These are phyloP conservation scores for Rhyzopertha dominica DNA, from an alignment of 1,140 invertebrate species.

Conservation along the genomic window DNA sequence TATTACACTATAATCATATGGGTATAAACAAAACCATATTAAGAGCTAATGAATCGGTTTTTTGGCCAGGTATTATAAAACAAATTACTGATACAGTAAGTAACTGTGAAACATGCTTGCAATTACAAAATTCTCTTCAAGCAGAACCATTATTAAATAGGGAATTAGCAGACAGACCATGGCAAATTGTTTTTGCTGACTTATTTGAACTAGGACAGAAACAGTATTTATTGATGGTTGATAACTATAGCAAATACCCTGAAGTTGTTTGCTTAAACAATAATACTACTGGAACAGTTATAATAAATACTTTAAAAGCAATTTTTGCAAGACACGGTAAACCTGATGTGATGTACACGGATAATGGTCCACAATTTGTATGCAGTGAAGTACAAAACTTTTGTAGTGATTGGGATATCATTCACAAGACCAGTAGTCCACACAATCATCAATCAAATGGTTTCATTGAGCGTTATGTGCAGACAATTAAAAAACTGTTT, in stretches of 20 bases:
- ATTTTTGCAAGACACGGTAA: slow-evolving; percentile 28
- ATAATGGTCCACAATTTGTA: slow-evolving; percentile 23
- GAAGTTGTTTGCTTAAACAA: slow-evolving; percentile 19
- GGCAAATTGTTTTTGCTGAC: slow-evolving; percentile 18
- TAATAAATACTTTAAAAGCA: slow-evolving; percentile 20
- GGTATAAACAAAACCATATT: slow-evolving; percentile 32
- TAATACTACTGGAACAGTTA: slow-evolving; percentile 14
- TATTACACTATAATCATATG: slow-evolving; percentile 32
- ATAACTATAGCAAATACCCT: slow-evolving; percentile 31
- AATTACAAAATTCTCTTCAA: neutral
- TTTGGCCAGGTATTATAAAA: slow-evolving; percentile 33
- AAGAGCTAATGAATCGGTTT: slow-evolving; percentile 27
- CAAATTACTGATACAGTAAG: slow-evolving; percentile 24
- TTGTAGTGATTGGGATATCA: slow-evolving; percentile 26
- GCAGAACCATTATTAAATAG: slow-evolving; percentile 18
- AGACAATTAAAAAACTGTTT: slow-evolving; percentile 25
- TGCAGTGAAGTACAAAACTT: slow-evolving; percentile 26
- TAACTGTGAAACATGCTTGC: slow-evolving; percentile 23
- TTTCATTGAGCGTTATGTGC: slow-evolving; percentile 24
- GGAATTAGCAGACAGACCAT: slow-evolving; percentile 23
- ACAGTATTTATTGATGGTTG: slow-evolving; percentile 25
- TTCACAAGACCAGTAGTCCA: slow-evolving; percentile 27
- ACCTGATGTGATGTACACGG: slow-evolving; percentile 19
- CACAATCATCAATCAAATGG: slow-evolving; percentile 32
- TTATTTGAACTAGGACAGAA: slow-evolving; percentile 17